Evolutionary conservation across 2,888 invertebrate species (phyloP).

Genomic region (Pristionchus entomophagus): DNA sequence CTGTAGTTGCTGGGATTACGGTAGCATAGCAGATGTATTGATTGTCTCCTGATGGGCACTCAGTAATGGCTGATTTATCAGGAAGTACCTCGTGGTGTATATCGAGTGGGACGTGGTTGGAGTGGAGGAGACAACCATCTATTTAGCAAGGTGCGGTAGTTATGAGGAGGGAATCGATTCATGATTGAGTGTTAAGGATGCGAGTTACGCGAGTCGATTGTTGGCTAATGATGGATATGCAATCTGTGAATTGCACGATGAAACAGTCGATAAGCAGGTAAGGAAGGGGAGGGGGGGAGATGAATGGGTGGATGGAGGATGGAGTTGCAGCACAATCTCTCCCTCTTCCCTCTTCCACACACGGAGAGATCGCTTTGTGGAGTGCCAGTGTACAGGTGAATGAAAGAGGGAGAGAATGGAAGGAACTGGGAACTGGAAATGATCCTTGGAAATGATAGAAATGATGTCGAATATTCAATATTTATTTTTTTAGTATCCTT

Average conservation of each 20-base stretch:
- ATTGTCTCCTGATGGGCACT: no score
- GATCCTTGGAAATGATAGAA: background rate
- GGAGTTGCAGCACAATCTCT: conserved; percentile 38
- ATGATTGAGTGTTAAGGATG: background rate
- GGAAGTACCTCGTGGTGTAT: conserved; percentile 44
- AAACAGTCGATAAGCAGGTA: conserved; percentile 40
- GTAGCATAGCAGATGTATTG: no score
- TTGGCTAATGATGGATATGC: conserved; percentile 35
- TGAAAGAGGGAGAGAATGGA: background rate
- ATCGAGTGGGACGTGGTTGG: conserved; percentile 41
- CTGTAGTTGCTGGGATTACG: background rate
- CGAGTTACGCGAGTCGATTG: conserved; percentile 40
- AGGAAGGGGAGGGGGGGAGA: background rate
- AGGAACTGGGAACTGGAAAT: background rate
- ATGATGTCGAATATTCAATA: no score
- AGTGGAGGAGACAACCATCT: conserved; percentile 23
- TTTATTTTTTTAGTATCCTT: no score
- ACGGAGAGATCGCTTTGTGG: conserved; percentile 31
- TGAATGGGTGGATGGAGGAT: background rate
- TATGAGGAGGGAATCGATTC: background rate
- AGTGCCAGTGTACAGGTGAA: conserved; percentile 44
- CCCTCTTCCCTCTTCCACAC: conserved; percentile 36
- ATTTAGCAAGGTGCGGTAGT: conserved; percentile 16
- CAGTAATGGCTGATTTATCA: no score
- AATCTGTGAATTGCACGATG: conserved; percentile 43